A percentile compares a stretch with the other conserved stretches of the same genome.
These are phyloP conservation scores for Crotalus tigris DNA, from an alignment of 2,113 vertebrate species.

Conservation along the genomic window DNA sequence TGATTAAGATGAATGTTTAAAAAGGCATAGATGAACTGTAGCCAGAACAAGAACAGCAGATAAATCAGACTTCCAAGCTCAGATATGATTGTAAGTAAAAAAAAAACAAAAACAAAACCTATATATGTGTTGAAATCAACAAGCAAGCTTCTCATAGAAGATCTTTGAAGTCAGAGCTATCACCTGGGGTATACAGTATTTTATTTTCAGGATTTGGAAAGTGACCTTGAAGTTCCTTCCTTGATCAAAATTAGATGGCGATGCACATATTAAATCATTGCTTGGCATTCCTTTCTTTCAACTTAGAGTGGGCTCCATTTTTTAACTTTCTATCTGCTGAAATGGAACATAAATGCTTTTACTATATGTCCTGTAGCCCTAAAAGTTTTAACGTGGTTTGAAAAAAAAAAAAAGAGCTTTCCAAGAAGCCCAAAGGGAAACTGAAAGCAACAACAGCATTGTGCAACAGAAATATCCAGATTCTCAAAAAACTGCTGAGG, in stretches of 20 bases:
- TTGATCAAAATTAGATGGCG: not conserved
- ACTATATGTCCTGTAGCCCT: not conserved
- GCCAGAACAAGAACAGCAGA: not conserved
- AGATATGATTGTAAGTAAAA: not conserved
- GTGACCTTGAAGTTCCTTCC: not conserved
- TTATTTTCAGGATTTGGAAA: not conserved
- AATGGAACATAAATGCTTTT: not conserved
- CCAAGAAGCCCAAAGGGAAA: not conserved
- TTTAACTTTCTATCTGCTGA: not conserved
- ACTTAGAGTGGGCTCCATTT: not conserved
- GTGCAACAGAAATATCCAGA: not conserved
- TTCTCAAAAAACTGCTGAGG: not conserved
- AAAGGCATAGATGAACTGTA: not conserved
- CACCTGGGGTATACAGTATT: not conserved
- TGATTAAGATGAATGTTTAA: not conserved
- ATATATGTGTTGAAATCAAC: not conserved
- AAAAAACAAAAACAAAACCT: not conserved
- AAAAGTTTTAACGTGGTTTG: not conserved
- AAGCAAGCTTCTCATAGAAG: not conserved
- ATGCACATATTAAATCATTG: not conserved
- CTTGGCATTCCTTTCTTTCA: not conserved
- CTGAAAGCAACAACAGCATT: not conserved
- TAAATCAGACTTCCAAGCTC: not conserved
- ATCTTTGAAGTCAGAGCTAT: not conserved
- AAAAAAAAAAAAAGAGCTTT: not conserved